Evolutionary conservation across 2,888 invertebrate genomes (phyloP), one percentile per base, ranked within the genome.

Genomic region (Tipula confusa): DNA sequence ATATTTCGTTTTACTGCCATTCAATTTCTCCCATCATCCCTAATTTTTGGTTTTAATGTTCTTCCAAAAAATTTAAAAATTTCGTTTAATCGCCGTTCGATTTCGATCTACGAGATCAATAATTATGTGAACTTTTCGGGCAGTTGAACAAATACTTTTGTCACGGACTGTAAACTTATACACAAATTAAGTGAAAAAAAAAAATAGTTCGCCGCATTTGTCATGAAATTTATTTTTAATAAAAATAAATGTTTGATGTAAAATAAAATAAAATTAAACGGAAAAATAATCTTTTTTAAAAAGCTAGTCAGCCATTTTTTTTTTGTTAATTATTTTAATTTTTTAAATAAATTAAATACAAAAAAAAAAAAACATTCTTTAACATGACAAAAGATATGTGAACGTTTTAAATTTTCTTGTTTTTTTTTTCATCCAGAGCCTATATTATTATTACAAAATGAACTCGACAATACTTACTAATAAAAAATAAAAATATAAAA

Each of bases 391-490:
- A 64, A 64, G 64, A 64, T 64, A 64, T 64, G 64, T 64, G 64
- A 64, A 24, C 64, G 9, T 24, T 43, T n/a, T 43, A 24, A 24
- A 24, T 64, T 64, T 64, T 64, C n/a, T n/a, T n/a, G n/a, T n/a
- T n/a, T n/a, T n/a, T n/a, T n/a, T n/a, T n/a, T n/a, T n/a, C n/a
- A n/a, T 64, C 64, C 64, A 64, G 24, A 64, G 64, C 64, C 64
- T 64, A 64, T 64, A 64, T 64, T 24, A 33, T 33, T 33, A 64
- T 24, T 64, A 64, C 64, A 64, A 64, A 64, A 64, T 64, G 64
- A 64, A 64, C 64, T 64, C 64, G 64, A 64, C 64, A 64, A 64
- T 64, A 64, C 64, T 64, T 64, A 64, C 18, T 64, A 64, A 43
- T 43, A 24, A 64, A 64, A 24, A 7, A 64, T 24, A 64, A 64